Evolutionary conservation across 1,140 invertebrate species (phyloP).

Genomic region (Reticulitermes speratus): DNA sequence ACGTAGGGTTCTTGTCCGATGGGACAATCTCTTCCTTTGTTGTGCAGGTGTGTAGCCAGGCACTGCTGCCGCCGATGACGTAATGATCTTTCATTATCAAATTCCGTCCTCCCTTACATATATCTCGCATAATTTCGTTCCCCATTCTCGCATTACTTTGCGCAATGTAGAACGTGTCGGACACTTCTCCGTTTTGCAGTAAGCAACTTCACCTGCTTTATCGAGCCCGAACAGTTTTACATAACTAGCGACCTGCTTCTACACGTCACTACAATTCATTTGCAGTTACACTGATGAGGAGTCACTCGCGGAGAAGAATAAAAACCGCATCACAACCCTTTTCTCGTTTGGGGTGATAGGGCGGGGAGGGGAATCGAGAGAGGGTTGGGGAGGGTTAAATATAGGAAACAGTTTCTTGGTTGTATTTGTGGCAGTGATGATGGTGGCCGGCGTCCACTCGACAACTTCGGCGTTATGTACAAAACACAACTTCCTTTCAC

Average conservation of each 20-base stretch:
- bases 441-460: not conserved
- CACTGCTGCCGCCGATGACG: not conserved
- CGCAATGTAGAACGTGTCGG: too few species aligned
- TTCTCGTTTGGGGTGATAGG: not conserved
- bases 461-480: not conserved
- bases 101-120: not conserved
- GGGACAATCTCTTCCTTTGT: not conserved
- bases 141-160: not conserved
- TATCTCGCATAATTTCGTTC: not conserved
- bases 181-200: not conserved
- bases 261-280: not conserved
- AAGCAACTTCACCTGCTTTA: not conserved
- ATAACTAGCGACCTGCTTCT: not conserved
- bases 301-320: not conserved
- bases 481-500: not conserved
- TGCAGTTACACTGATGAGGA: not conserved
- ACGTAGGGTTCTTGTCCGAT: slow-evolving; percentile 23
- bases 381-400: not conserved
- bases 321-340: slow-evolving; percentile 5
- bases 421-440: not conserved
- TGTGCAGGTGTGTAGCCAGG: not conserved
- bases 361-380: not conserved
- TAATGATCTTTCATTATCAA: not conserved
- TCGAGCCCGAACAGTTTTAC: not conserved
- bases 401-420: not conserved